These are phyloP conservation scores for Volucella inanis DNA, from an alignment of 2,888 invertebrate species.

Conservation along the genomic window DNA sequence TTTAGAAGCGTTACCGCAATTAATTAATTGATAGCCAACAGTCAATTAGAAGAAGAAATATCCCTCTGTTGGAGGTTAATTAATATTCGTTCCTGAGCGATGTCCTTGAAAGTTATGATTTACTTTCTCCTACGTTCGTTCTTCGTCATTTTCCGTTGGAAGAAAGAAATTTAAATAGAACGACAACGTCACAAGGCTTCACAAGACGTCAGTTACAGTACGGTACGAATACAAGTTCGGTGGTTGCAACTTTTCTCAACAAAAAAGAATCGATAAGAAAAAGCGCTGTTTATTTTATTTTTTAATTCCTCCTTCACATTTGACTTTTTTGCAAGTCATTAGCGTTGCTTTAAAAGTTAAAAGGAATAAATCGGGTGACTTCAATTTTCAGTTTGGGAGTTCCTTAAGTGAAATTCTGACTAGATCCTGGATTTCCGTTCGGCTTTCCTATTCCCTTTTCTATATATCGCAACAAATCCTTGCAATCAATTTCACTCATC, in stretches of 20 bases:
- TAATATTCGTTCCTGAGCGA: constrained; percentile 17
- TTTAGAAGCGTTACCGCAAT: constrained; percentile 28
- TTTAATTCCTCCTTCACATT: neutral
- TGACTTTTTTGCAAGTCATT: neutral
- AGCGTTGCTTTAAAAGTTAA: neutral
- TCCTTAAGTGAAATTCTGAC: constrained; percentile 11
- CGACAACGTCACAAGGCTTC: neutral
- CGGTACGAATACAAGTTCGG: no score
- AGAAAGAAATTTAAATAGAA: neutral
- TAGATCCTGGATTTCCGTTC: neutral
- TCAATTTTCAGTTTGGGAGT: neutral
- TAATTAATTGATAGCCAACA: constrained; percentile 56
- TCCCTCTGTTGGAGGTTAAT: constrained; percentile 25
- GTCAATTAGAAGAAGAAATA: constrained; percentile 10
- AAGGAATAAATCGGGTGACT: neutral
- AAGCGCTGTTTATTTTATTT: no score
- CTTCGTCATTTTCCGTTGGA: neutral
- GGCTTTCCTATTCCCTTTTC: neutral
- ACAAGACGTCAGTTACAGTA: no score
- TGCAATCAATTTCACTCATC: constrained; percentile 72
- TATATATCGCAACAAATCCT: constrained; percentile 27
- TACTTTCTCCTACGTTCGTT: neutral
- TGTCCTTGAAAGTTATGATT: neutral
- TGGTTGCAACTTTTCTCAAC: no score
- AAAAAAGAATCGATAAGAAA: no score